A percentile compares a stretch with the other conserved stretches of the same genome.
Evolutionary conservation across 2,797 vertebrate genomes (phyloP).

Genomic region (Cottoperca gobio): DNA sequence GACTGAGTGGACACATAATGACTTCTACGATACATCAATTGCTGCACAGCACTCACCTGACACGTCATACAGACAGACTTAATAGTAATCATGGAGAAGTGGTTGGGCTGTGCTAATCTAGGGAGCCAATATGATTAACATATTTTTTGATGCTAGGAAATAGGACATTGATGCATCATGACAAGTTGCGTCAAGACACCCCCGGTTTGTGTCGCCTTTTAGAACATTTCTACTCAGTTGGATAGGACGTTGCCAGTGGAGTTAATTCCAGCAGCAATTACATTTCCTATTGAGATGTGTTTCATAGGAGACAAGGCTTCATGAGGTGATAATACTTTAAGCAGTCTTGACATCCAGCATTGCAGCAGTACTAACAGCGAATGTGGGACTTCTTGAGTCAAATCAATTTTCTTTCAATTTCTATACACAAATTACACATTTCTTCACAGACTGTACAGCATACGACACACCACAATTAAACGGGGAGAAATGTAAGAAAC

Average conservation of each 20-base stretch:
- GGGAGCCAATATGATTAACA: not conserved
- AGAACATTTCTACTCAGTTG: not conserved
- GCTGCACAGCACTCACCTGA: too few species aligned
- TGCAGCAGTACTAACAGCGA: not conserved
- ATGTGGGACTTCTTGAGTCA: not conserved
- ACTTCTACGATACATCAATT: too few species aligned
- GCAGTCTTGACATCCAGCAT: not conserved
- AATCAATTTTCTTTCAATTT: too few species aligned
- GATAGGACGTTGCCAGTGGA: not conserved
- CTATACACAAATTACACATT: too few species aligned
- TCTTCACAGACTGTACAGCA: too few species aligned
- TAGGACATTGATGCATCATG: not conserved
- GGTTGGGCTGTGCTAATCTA: not conserved
- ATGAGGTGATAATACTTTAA: conserved; percentile 6
- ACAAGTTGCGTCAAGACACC: not conserved
- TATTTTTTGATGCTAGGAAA: not conserved
- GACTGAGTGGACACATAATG: too few species aligned
- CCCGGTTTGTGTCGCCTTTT: not conserved
- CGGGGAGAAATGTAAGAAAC: too few species aligned
- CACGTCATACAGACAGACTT: not conserved
- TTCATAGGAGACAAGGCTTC: not conserved
- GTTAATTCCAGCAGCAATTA: not conserved
- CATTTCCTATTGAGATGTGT: conserved; percentile 4
- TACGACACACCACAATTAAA: too few species aligned
- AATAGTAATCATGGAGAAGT: not conserved